Evolutionary conservation across 1,140 invertebrate genomes (phyloP), one percentile per base, ranked within the genome.

Genomic region (Hylaeus anthracinus): DNA sequence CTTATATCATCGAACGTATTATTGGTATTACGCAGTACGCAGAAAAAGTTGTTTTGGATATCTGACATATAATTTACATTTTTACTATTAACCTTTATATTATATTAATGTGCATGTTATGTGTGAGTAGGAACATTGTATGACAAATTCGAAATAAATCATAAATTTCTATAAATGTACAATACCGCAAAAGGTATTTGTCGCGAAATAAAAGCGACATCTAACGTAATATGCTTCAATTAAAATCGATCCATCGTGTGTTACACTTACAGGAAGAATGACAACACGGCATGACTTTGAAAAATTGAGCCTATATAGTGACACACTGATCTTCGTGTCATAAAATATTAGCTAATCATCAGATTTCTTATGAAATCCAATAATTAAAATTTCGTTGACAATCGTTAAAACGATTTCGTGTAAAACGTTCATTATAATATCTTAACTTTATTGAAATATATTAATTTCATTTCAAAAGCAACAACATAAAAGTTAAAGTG

Each of bases 281-380:
- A 82, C 65, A 53, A 51, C 65, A 67, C 48, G 72, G 83, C 84
- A 86, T 86, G 84, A 86, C 84, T 86, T 66, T 82, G 73, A 82
- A 82, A 81, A 85, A 85, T 69, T 75, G 37, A 8, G 51, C 53
- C 1, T 10, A 51, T 5, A 26, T 55, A 53, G 56, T 79, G 53
- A 79, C 43, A 41, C 12, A n/a, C 0, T 56, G 2, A 63, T 55
- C 26, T 58, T 76, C 12, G 12, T 41, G 37, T 5, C 12, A 51
- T 48, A 26, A 9, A 6, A 66, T 51, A 1, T 26, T 45, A 48
- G 14, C 43, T 5, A 48, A n/a, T 15, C 5, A 45, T 6, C n/a
- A 26, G 1, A 0, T 43, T n/a, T 1, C 15, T 5, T 8, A 2
- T 26, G 9, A n/a, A 37, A 67, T 37, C 15, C n/a, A 51, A 67